Base-by-base conservation (phyloP, 2,113 vertebrate genomes). In the Litocranius walleri region DNA sequence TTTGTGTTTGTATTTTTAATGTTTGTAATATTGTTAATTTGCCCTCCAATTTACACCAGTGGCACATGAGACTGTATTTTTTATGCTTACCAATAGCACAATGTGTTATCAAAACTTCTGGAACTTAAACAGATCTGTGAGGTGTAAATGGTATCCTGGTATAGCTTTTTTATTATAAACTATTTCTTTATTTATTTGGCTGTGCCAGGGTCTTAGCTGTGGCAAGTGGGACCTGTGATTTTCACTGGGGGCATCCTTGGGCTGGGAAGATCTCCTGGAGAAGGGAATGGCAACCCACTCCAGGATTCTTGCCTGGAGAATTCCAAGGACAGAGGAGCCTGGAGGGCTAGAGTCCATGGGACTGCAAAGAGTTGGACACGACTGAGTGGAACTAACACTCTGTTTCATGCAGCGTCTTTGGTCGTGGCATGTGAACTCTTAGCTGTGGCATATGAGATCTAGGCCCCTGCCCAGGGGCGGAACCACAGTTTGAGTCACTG, bases 121-220 rank as follows among this genome's bases (percentile, higher is more conserved):
- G n/a, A 85, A n/a, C 77, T 85, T 81, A 81, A 87, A 50, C 12
- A 71, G 43, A 36, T 83, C 61, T 59, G 25, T 30, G 15, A 94
- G 11, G 89, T 50, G 3, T 36, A 80, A 64, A 56, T 36, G 15
- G 30, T 62, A 91, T 56, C 21, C 12, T 21, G 11, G 16, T 91
- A 23, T 29, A 45, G 48, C 77, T 45, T 77, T 77, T 3, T 3
- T 1, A n/a, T 3, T 2, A 48, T 5, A 0, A 1, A 48, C 29
- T 78, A 48, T 80, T 78, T 17, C 13, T 36, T 36, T 36, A 71
- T 40, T 40, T 74, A 40, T 74, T 74, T 74, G 67, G 10, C 67
- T 12, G 5, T 40, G 67, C 36, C 67, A 40, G 67, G 67, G 67
- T 25, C 67, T 74, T 74, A 25, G n/a, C 67, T 40, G n/a, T 74